phyloP scores from a whole-genome alignment of 2,888 invertebrate species.

The Gnatocerus cornutus region DNA sequence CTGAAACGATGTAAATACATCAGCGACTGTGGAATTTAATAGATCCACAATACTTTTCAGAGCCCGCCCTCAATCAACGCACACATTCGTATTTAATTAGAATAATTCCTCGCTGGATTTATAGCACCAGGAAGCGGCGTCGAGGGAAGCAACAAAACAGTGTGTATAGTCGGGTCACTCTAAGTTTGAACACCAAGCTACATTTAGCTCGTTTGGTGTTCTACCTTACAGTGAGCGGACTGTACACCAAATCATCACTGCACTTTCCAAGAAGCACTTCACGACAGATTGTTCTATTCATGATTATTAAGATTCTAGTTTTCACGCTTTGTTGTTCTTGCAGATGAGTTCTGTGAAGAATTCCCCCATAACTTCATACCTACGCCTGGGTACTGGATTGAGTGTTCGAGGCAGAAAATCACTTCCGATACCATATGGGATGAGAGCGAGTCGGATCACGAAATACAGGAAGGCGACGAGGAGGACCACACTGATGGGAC shows the following conservation, averaged over 20 bases:
- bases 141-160: slow-evolving; percentile 44
- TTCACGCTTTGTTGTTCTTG: slow-evolving; percentile 55
- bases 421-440: slow-evolving; percentile 89
- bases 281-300: slow-evolving; percentile 31
- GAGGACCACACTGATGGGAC: slow-evolving; percentile 68
- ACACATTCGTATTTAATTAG: slow-evolving; percentile 23
- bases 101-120: slow-evolving; percentile 36
- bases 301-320: slow-evolving; percentile 17
- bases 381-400: slow-evolving; percentile 96
- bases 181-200: slow-evolving; percentile 96
- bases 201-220: slow-evolving; percentile 90
- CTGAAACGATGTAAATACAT: slow-evolving; percentile 46
- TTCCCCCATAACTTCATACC: slow-evolving; percentile 93
- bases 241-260: slow-evolving; percentile 68
- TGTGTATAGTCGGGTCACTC: slow-evolving; percentile 82
- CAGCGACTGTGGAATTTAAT: slow-evolving; percentile 30
- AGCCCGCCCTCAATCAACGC: not conserved
- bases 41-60: not conserved
- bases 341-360: slow-evolving; percentile 95
- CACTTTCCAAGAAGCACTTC: slow-evolving; percentile 43
- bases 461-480: slow-evolving; percentile 70
- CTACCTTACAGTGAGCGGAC: slow-evolving; percentile 96
- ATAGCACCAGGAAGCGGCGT: slow-evolving; percentile 13
- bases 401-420: slow-evolving; percentile 94
- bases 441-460: slow-evolving; percentile 84